phyloP scores from a whole-genome alignment of 35 echinoderm and acorn worm genomes.

The Strongylocentrotus purpuratus region DNA sequence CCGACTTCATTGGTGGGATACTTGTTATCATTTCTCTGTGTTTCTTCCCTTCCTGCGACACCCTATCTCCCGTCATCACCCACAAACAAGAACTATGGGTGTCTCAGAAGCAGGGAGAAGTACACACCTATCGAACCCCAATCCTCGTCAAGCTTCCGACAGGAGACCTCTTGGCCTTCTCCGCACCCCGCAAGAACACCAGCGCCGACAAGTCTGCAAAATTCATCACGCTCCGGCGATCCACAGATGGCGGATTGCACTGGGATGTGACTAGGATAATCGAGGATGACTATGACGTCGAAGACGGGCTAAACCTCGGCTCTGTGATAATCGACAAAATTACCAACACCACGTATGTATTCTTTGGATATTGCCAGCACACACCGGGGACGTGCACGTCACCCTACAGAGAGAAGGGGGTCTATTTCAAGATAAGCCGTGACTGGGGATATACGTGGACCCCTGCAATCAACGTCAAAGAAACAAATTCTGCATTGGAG shows the following conservation, averaged over 20 bases:
- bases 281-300: conserved; percentile 65
- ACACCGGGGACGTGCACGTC: conserved; percentile 31
- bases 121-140: conserved; percentile 71
- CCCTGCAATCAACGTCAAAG: conserved; percentile 58
- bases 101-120: conserved; percentile 33
- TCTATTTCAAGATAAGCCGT: conserved; percentile 58
- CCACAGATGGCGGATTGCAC: conserved; percentile 30
- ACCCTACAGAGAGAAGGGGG: conserved; percentile 26
- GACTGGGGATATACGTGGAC: conserved; percentile 88
- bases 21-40: not conserved
- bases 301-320: conserved; percentile 83
- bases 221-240: conserved; percentile 67
- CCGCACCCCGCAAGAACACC: conserved; percentile 67
- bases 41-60: not conserved
- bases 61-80: conserved; percentile 48
- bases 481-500: conserved; percentile 48
- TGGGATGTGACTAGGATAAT: conserved; percentile 53
- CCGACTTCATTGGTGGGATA: not conserved
- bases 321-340: conserved; percentile 65
- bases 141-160: conserved; percentile 67
- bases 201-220: conserved; percentile 63
- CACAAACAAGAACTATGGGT: conserved; percentile 65
- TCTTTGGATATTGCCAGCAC: conserved; percentile 81
- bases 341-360: conserved; percentile 60
- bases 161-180: conserved; percentile 74